A percentile compares a stretch with the other conserved stretches of the same genome.
These are phyloP conservation scores for Steromphala cineraria DNA, from an alignment of 2,888 invertebrate genomes.

Conservation along the genomic window DNA sequence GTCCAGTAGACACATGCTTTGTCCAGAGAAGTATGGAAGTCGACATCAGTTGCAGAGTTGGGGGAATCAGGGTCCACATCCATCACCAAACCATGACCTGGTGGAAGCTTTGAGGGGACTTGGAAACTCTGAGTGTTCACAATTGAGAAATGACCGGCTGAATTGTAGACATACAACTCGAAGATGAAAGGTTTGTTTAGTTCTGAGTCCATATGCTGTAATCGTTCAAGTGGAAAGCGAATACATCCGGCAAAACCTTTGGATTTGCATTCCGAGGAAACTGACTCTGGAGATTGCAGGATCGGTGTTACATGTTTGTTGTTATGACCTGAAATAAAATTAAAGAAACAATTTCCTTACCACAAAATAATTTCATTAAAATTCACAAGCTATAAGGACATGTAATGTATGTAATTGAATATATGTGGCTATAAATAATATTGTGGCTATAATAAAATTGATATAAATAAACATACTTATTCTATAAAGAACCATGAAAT, in stretches of 20 bases:
- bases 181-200: constrained; percentile 23
- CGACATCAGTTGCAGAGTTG: constrained; percentile 3
- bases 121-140: constrained; percentile 30
- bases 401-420: no score
- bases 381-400: no score
- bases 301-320: constrained; percentile 23
- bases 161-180: constrained; percentile 39
- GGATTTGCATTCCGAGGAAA: neutral
- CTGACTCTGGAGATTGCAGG: neutral
- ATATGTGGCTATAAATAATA: no score
- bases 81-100: constrained; percentile 38
- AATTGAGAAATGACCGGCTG: constrained; percentile 37
- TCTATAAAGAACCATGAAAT: constrained; percentile 36
- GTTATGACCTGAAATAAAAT: constrained; percentile 6
- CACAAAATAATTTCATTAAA: no score
- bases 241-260: constrained; percentile 7
- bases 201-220: constrained; percentile 28
- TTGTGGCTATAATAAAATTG: no score
- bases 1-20: constrained; percentile 24
- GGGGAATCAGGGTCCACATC: constrained; percentile 23
- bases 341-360: no score
- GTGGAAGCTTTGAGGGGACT: constrained; percentile 43
- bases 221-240: constrained; percentile 8
- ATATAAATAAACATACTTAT: no score
- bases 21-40: neutral